Evolutionary conservation across 1,140 invertebrate genomes (phyloP).

Genomic region (Rhysida immarginata): DNA sequence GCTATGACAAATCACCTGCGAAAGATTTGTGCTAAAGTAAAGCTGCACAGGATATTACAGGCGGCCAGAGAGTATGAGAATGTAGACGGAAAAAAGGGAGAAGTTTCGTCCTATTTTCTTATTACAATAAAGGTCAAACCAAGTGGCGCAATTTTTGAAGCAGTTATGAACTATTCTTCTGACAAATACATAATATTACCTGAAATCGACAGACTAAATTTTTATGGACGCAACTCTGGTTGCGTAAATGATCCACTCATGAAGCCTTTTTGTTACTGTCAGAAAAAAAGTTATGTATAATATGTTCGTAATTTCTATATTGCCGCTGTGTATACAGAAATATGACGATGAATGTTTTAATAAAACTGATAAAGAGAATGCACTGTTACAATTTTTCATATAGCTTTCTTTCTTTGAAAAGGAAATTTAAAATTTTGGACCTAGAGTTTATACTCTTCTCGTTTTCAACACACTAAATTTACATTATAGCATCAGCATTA

Average conservation of each 20-base stretch:
- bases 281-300: too few relatives aligned
- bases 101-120: not conserved
- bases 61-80: conserved; percentile 18
- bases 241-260: conserved; percentile 12
- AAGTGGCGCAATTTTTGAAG: conserved; percentile 16
- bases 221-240: conserved; percentile 14
- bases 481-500: too few relatives aligned
- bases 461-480: too few relatives aligned
- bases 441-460: too few relatives aligned
- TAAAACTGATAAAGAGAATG: too few relatives aligned
- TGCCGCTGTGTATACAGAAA: too few relatives aligned
- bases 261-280: not conserved
- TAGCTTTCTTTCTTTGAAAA: too few relatives aligned
- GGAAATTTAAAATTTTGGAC: too few relatives aligned
- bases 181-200: conserved; percentile 10
- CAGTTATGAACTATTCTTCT: conserved; percentile 11
- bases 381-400: too few relatives aligned
- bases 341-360: too few relatives aligned
- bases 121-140: conserved; percentile 13
- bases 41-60: not conserved
- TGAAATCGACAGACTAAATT: conserved; percentile 12
- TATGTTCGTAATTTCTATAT: too few relatives aligned
- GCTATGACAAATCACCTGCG: not conserved
- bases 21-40: not conserved
- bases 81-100: conserved; percentile 3